These are phyloP conservation scores for Morpho helenor DNA, from an alignment of 2,888 invertebrate species.

Conservation along the genomic window DNA sequence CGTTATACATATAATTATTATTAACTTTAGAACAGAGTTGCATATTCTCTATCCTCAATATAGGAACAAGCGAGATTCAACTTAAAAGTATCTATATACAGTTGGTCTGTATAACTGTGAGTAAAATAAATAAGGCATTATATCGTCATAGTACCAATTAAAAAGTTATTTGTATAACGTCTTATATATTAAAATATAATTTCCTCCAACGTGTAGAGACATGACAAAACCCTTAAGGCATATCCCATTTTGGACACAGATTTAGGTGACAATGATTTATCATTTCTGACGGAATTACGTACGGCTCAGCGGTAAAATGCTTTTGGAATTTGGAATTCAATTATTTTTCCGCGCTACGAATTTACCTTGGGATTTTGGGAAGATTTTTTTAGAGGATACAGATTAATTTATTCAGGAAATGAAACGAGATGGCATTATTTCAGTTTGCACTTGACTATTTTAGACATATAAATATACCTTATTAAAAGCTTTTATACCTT, in stretches of 20 bases:
- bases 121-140: no score
- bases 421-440: no score
- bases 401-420: background rate
- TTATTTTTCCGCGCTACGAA: conserved; percentile 38
- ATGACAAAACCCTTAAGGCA: conserved; percentile 15
- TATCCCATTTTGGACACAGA: conserved; percentile 17
- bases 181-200: background rate
- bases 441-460: no score
- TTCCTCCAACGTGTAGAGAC: conserved; percentile 3
- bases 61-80: no score
- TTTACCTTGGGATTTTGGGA: conserved; percentile 25
- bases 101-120: no score
- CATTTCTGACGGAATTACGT: conserved; percentile 39
- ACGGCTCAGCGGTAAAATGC: conserved; percentile 29
- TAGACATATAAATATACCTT: no score
- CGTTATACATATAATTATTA: no score
- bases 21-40: no score
- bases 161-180: background rate
- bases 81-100: no score
- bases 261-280: conserved; percentile 45
- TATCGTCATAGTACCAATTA: background rate
- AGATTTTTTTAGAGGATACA: conserved; percentile 7
- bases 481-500: no score
- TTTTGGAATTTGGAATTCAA: conserved; percentile 55
- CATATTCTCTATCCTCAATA: no score